Percentiles rank a stretch among this genome's conserved stretches.
phyloP scores from a whole-genome alignment of 2,113 vertebrate genomes.

The Euleptes europaea region DNA sequence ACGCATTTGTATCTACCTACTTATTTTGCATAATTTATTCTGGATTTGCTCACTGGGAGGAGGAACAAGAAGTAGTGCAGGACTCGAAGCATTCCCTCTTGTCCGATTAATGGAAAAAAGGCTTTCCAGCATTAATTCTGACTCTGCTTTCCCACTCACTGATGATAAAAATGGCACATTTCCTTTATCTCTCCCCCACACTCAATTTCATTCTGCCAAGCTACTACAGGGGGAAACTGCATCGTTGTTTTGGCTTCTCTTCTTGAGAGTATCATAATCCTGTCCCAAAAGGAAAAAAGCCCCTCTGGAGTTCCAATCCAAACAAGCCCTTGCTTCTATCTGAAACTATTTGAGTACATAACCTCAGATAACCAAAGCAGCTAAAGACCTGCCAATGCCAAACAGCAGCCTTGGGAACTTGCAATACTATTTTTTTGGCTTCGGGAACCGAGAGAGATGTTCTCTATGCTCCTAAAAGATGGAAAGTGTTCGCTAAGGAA shows the following conservation, averaged over 20 bases:
- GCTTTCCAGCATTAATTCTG: too few relatives aligned
- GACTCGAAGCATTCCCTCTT: too few relatives aligned
- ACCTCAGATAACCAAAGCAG: conserved; percentile 64
- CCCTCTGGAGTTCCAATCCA: conserved; percentile 69
- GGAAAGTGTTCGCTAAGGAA: not conserved
- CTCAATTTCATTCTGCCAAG: conserved; percentile 55
- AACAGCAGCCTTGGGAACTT: conserved; percentile 67
- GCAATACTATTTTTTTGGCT: conserved; percentile 11
- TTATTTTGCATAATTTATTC: too few relatives aligned
- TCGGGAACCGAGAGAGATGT: not conserved
- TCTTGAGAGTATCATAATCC: conserved; percentile 45
- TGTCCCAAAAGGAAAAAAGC: conserved; percentile 51
- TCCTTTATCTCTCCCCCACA: conserved; percentile 31
- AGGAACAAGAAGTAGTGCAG: too few relatives aligned
- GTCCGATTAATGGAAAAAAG: too few relatives aligned
- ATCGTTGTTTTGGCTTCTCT: conserved; percentile 62
- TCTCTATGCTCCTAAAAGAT: not conserved
- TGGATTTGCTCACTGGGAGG: too few relatives aligned
- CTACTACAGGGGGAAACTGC: conserved; percentile 41
- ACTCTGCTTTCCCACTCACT: conserved; percentile 19
- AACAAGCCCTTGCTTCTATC: conserved; percentile 68
- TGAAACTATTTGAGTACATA: conserved; percentile 63
- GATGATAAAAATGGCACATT: conserved; percentile 7
- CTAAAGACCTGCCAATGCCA: conserved; percentile 47
- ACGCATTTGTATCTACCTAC: too few relatives aligned